Evolutionary conservation across 1,140 invertebrate genomes (phyloP).

Genomic region (Lepidostoma basale): DNA sequence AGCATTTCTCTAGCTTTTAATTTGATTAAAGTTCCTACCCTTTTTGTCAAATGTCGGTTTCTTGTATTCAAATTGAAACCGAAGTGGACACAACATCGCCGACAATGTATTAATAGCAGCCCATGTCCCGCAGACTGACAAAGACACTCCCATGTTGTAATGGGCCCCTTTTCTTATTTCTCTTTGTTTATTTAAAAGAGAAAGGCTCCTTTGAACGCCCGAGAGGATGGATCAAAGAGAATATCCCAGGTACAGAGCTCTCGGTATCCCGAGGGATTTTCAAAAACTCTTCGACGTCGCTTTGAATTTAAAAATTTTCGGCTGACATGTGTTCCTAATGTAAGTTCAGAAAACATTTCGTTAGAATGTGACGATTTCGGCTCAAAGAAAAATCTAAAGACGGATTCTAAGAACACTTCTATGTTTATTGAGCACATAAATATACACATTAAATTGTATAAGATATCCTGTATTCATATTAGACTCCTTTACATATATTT

Average conservation of each 20-base stretch:
- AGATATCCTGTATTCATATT: too few species aligned
- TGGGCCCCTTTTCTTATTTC: constrained; percentile 3
- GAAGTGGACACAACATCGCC: background rate
- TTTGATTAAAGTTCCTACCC: too few species aligned
- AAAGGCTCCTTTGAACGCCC: constrained; percentile 7
- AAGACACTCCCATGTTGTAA: constrained; percentile 12
- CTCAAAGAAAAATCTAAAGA: too few species aligned
- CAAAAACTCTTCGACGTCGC: constrained; percentile 5
- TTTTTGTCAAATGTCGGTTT: background rate
- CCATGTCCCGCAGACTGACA: background rate
- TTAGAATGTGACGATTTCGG: background rate
- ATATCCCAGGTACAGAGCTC: constrained; percentile 3
- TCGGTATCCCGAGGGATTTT: constrained; percentile 4
- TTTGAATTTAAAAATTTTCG: background rate
- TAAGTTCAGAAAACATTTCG: background rate
- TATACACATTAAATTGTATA: too few species aligned
- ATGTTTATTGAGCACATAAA: too few species aligned
- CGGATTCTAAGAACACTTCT: too few species aligned
- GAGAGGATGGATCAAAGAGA: constrained; percentile 13
- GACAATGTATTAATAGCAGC: background rate
- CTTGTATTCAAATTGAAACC: background rate
- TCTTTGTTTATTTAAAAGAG: constrained; percentile 9
- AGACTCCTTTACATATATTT: too few species aligned
- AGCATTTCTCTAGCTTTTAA: too few species aligned
- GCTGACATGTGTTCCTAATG: background rate